Base-by-base conservation (phyloP, 2,888 invertebrate species). In the Drosophila diplacantha region DNA sequence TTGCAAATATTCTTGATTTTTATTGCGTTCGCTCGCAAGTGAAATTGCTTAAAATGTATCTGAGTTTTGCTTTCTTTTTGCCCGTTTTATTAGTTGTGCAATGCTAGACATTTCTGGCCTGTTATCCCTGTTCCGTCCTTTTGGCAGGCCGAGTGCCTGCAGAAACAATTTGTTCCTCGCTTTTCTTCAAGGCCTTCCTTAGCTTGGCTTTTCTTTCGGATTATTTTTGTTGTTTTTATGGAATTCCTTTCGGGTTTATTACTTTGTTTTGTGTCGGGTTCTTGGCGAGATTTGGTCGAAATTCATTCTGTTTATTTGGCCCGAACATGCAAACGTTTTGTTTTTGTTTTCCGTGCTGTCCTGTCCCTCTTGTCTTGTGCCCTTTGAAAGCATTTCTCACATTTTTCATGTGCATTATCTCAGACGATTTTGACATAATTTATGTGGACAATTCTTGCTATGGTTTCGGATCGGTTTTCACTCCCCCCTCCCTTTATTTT, bases 1-100 rank as follows among this genome's bases (percentile, higher is more conserved):
- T 83, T 79, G 85, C 77, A 84, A 83, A 84, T 85, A 84, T 83
- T 82, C 85, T 85, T 86, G 84, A 85, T 85, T 86, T 85, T 85
- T 86, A 85, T 86, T 85, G 85, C 84, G 79, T 75, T 83, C 71
- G 80, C 65, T 80, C 81, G 75, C 79, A 84, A 85, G 82, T 85
- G 84, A 81, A 85, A 85, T 82, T 83, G 81, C 82, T 81, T 83
- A 75, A 81, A 81, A 81, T 81, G 83, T 83, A 74, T 77, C 84
- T 78, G 77, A 75, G 72, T 76, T 70, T 49, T 60, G 72, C 60
- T 64, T 79, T 24, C 50, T 37, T 71, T 54, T 58, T 46, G 20
- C 39, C 39, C 46, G 18, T 53, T 50, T 71, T 58, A 63, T 56
- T 67, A 57, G 63, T 55, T 63, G 39, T 71, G 68, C 69, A 53